Evolutionary conservation across 2,888 invertebrate species (phyloP).

Genomic region (Falcaria lacertinaria): DNA sequence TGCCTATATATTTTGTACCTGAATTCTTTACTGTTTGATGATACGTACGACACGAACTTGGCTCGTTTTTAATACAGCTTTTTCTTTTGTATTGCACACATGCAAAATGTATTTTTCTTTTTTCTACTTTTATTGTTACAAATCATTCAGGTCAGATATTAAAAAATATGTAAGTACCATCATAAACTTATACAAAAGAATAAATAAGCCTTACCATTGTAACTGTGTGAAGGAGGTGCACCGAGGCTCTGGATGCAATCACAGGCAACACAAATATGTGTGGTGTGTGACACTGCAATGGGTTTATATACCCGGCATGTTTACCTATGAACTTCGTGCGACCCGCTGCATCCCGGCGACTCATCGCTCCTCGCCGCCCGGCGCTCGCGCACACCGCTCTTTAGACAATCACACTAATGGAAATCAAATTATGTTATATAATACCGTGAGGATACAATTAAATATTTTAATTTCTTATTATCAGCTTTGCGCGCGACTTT

Average conservation of each 20-base stretch:
- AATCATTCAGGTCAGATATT: no score
- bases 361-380: slow-evolving; percentile 31
- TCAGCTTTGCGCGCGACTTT: no score
- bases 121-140: no score
- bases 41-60: no score
- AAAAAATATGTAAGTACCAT: no score
- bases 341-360: slow-evolving; percentile 59
- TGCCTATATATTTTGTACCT: no score
- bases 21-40: no score
- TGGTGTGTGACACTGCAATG: slow-evolving; percentile 66
- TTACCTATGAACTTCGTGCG: slow-evolving; percentile 77
- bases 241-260: slow-evolving; percentile 51
- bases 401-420: slow-evolving; percentile 35
- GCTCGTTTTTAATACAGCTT: no score
- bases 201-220: slow-evolving; percentile 39
- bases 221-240: slow-evolving; percentile 25
- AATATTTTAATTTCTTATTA: no score
- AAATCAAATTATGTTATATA: slow-evolving; percentile 26
- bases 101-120: no score
- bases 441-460: slow-evolving; percentile 17
- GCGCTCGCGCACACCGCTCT: slow-evolving; percentile 20
- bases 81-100: no score
- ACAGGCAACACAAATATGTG: slow-evolving; percentile 58
- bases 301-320: slow-evolving; percentile 69
- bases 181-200: slow-evolving; percentile 1